Evolutionary conservation across 2,888 invertebrate species (phyloP), one percentile per base, ranked within the genome.

Genomic region (Stenoptilia bipunctidactyla): DNA sequence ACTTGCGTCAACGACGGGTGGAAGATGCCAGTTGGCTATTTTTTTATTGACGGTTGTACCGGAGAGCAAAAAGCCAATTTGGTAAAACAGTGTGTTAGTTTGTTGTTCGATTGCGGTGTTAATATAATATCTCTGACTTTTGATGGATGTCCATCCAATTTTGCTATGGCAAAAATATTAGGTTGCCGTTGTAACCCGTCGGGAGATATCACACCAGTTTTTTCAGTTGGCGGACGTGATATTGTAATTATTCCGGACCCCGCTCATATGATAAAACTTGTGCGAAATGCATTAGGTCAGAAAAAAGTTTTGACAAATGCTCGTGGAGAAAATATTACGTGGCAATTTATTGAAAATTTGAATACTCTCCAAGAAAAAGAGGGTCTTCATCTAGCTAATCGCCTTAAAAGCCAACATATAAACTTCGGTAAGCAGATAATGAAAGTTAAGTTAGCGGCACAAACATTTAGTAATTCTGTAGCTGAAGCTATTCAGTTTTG

Each of bases 371-470:
- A 20, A 20, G 4, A 20, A 20, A 20, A 20, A 3, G 20, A 20
- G 8, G 20, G 20, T 5, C 3, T 20, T 3, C 20, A 20, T 15
- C 4, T 30, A 20, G 20, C 4, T 5, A 20, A 20, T 8, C 3
- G 8, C 3, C 8, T 20, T 5, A 20, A 8, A 20, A 1, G 15
- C 9, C 1, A 9, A 38, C 30, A 38, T 38, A 1, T 6, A 30
- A 3, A 27, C 38, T 52, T 55, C 42, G 39, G 42, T 27, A 52
- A 55, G 13, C 4, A 38, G 4, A 46, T 20, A 20, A 35, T 35
- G 27, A 40, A 40, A 27, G 36, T 40, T 9, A 9, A 13, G 1
- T 25, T 40, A 1, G 39, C 34, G 8, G 13, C 34, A 13, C 38
- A 38, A 15, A 15, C 15, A 4, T 35, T 40, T 2, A 40, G 37